Conservation (phyloP, 2,888 invertebrate genomes). For the Agrotis exclamationis region DNA sequence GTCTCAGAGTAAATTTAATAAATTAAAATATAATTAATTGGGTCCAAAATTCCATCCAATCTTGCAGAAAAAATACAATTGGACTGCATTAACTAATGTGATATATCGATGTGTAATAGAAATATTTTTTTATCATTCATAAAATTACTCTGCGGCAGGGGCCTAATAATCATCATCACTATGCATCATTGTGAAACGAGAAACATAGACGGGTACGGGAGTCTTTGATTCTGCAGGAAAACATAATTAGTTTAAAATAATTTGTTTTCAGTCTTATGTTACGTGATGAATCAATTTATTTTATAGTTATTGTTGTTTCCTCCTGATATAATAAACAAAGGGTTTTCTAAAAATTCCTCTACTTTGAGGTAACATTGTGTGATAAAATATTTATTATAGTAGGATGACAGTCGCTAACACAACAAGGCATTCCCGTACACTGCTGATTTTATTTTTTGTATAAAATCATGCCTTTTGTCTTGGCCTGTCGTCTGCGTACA, state of each 20-base stretch:
- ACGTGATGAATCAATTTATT: constrained; percentile 66
- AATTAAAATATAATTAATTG: constrained; percentile 84
- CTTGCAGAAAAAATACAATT: constrained; percentile 82
- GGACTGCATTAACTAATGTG: constrained; percentile 85
- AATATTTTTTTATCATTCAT: constrained; percentile 82
- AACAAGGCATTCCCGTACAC: constrained; percentile 88
- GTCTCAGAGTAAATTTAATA: constrained; percentile 84
- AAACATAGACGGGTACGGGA: constrained; percentile 90
- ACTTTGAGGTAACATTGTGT: constrained; percentile 80
- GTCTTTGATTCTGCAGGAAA: constrained; percentile 88
- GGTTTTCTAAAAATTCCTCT: constrained; percentile 77
- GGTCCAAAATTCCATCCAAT: constrained; percentile 90
- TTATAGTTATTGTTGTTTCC: constrained; percentile 66
- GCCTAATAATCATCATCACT: constrained; percentile 77
- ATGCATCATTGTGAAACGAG: constrained; percentile 66
- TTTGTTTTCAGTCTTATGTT: constrained; percentile 69
- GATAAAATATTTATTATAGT: constrained; percentile 88
- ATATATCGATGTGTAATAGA: constrained; percentile 82
- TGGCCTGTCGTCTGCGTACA: constrained; percentile 90
- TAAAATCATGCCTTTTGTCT: constrained; percentile 90
- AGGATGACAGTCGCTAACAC: constrained; percentile 90
- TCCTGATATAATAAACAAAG: constrained; percentile 62
- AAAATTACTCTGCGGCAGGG: constrained; percentile 85
- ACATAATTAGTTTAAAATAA: constrained; percentile 86
- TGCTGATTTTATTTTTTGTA: constrained; percentile 90